phyloP scores from a whole-genome alignment of 2,797 vertebrate species.

The Hypotaenidia okinawae region DNA sequence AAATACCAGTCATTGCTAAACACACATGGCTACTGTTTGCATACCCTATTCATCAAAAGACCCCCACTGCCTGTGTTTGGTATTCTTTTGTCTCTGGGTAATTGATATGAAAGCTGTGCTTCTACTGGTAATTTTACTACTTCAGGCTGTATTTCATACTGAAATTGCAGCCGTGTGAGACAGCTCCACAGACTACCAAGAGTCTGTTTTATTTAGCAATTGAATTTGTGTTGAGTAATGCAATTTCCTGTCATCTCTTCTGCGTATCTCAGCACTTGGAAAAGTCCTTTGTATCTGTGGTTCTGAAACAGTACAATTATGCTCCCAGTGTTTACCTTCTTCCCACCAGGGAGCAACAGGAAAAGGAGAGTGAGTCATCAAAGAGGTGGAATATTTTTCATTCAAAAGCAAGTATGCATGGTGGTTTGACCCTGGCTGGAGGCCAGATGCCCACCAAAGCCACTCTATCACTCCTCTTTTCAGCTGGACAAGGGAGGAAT shows the following conservation, averaged over 20 bases:
- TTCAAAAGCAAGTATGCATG: background rate
- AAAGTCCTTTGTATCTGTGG: background rate
- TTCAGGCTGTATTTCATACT: background rate
- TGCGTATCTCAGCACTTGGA: background rate
- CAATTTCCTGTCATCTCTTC: background rate
- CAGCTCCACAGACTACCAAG: background rate
- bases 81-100: background rate
- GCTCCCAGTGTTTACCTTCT: background rate
- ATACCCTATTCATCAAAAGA: background rate
- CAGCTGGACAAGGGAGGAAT: too few relatives aligned
- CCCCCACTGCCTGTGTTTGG: background rate
- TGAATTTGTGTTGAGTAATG: background rate
- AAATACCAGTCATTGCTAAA: background rate
- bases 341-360: background rate
- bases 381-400: background rate
- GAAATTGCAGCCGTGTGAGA: background rate
- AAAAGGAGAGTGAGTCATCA: background rate
- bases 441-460: too few relatives aligned
- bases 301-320: background rate
- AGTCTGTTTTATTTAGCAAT: background rate
- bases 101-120: background rate
- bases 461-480: too few relatives aligned
- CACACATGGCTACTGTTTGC: background rate
- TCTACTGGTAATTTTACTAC: background rate
- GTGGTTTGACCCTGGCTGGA: too few relatives aligned